These are phyloP conservation scores for Polymixis lichenea DNA, from an alignment of 2,888 invertebrate species.

Conservation along the genomic window DNA sequence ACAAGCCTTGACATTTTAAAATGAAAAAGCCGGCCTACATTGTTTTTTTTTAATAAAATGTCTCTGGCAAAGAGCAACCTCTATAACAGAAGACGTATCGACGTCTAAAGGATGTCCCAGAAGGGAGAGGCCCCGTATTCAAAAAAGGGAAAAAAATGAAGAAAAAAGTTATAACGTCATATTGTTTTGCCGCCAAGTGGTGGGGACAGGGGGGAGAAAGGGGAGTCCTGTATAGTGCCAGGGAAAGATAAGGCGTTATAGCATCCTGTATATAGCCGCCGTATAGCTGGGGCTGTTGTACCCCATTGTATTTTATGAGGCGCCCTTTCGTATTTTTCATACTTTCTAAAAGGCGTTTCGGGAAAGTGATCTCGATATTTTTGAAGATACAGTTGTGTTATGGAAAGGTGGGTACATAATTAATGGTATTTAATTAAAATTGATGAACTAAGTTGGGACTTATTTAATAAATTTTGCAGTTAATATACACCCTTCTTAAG, in stretches of 20 bases:
- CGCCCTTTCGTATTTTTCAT: constrained; percentile 82
- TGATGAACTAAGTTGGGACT: background rate
- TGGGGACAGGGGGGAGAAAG: constrained; percentile 71
- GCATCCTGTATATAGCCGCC: constrained; percentile 77
- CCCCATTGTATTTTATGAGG: constrained; percentile 82
- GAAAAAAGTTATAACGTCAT: constrained; percentile 90
- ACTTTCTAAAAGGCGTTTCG: constrained; percentile 79
- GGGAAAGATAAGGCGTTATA: constrained; percentile 87
- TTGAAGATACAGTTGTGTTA: constrained; percentile 13
- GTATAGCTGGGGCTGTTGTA: constrained; percentile 72
- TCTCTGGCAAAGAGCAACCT: constrained; percentile 73
- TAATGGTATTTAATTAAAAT: background rate
- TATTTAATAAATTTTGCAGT: background rate
- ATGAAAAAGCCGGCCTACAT: background rate
- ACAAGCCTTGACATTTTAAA: background rate
- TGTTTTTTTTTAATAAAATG: constrained; percentile 24
- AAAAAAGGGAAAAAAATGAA: constrained; percentile 89
- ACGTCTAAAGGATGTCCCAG: constrained; percentile 83
- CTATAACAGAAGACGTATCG: constrained; percentile 80
- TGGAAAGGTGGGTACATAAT: constrained; percentile 1
- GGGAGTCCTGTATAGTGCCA: constrained; percentile 85
- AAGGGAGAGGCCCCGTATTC: constrained; percentile 85
- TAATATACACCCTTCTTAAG: background rate
- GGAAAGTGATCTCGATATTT: constrained; percentile 69
- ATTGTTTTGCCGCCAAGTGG: constrained; percentile 89